Evolutionary conservation across 2,888 invertebrate genomes (phyloP), one percentile per base, ranked within the genome.

Genomic region (Sericinus montela): DNA sequence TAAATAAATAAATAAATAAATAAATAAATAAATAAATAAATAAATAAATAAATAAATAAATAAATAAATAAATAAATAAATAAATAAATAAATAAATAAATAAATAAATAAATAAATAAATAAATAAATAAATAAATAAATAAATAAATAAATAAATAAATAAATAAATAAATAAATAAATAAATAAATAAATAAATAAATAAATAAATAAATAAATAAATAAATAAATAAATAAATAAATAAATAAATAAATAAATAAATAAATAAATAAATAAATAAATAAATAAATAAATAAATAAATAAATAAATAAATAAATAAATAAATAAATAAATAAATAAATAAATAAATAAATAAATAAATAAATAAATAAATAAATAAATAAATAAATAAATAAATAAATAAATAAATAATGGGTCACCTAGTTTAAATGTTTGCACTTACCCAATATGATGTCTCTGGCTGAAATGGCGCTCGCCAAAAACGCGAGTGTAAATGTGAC

Each of bases 401-500:
- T 15, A 39, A 47, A 47, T 44, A 43, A 44, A 43, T 43, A 39
- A 48, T n/a, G n/a, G n/a, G 43, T 48, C 45, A 34, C 42, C 19
- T 19, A 5, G 5, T 19, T 19, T 19, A 39, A 25, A 4, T 6
- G 1, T 47, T 50, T 52, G n/a, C 41, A 74, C 85, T 84, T 52
- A 87, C 87, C 81, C 59, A 87, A 69, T 58, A 85, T 67, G 62
- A 87, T 74, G 56, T 85, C 85, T 62, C 74, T 78, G 68, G 83
- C 80, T 64, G 80, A 70, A 63, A 67, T 75, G 51, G 68, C 59
- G 68, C 69, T 73, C 45, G 67, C 69, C 62, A 72, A 63, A 62
- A 75, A 70, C 71, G 78, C 65, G 44, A 82, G 54, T 48, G 67
- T 55, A 54, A 81, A 57, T 48, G 67, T 73, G 71, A 80, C 71